Base-by-base conservation (phyloP, 2,888 invertebrate genomes). In the Rhimphoctona megacephalus region DNA sequence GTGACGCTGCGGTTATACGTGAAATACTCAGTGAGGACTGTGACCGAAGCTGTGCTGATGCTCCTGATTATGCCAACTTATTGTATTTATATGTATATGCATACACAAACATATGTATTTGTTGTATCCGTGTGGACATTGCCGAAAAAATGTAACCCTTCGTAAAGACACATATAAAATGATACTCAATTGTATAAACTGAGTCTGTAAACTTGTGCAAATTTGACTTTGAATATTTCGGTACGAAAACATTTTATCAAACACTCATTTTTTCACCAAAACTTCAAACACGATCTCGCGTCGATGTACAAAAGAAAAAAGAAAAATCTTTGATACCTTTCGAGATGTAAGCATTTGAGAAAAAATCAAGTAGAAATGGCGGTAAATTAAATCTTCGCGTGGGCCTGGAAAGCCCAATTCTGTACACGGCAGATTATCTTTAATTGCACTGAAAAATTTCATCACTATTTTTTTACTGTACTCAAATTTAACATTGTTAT, bases 1-100 rank as follows among this genome's bases (percentile, higher is more conserved):
- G 83, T 83, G 86, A 86, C 83, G 86, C 52, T 83, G 86, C 83
- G 86, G 73, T 86, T 86, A 86, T 81, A 72, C 69, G 54, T 81
- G 73, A 80, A 83, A 66, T 85, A 61, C 80, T 67, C 80, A 66
- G n/a, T 66, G 70, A 81, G 73, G 14, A 77, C 70, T 66, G 73
- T 77, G 70, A 81, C 81, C 39, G 85, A 61, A 46, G 73, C 78
- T 80, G 74, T 61, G 76, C 77, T 77, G 83, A 83, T 86, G 83
- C 80, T 83, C 83, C 86, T 72, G 83, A 86, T 86, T 64, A 72
- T 77, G 72, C 72, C 74, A 74, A 64, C 82, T 78, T 69, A 70
- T 57, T 77, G 30, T 76, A 3, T n/a, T 57, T 25, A 9, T 25
- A 25, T 25, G 11, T 61, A 9, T 61, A 9, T 19, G 25, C 43